Evolutionary conservation across 2,113 vertebrate genomes (phyloP).

Genomic region (Etheostoma cragini): DNA sequence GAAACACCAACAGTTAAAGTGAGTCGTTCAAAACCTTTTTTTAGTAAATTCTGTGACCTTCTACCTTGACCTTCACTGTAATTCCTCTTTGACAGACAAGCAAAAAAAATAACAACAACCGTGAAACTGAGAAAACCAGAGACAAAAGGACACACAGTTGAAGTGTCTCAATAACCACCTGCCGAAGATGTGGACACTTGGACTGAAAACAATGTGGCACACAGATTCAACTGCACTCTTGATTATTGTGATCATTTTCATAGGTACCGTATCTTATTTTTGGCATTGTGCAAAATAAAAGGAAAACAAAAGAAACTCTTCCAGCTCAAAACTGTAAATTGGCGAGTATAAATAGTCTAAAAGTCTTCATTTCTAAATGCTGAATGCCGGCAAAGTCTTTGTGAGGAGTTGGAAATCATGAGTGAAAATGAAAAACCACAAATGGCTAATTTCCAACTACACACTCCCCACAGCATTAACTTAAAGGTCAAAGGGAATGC

Average conservation of each 20-base stretch:
- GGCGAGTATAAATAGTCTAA: conserved; percentile 59
- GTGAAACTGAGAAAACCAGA: conserved; percentile 13
- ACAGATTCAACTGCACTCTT: conserved; percentile 53
- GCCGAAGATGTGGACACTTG: conserved; percentile 19
- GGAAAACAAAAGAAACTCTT: conserved; percentile 19
- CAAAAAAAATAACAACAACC: background rate
- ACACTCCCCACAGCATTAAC: conserved; percentile 60
- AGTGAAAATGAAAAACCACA: conserved; percentile 65
- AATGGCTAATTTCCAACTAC: conserved; percentile 68
- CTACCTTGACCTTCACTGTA: conserved; percentile 11
- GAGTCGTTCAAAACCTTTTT: no score
- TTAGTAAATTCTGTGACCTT: no score
- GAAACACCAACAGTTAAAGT: no score
- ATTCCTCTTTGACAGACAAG: conserved; percentile 43
- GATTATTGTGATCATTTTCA: conserved; percentile 49
- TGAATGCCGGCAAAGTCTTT: conserved; percentile 39
- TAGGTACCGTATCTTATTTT: conserved; percentile 71
- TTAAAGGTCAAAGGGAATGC: conserved; percentile 74
- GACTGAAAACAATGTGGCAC: conserved; percentile 47
- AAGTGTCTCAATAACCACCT: conserved; percentile 23
- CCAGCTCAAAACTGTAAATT: conserved; percentile 51
- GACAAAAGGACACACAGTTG: conserved; percentile 10
- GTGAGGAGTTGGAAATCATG: conserved; percentile 36
- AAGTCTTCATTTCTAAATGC: conserved; percentile 49
- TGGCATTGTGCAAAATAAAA: conserved; percentile 79